Percentiles rank a stretch among this genome's conserved stretches.
These are phyloP conservation scores for Urosaurus nigricauda DNA, from an alignment of 2,797 vertebrate genomes.

Conservation along the genomic window DNA sequence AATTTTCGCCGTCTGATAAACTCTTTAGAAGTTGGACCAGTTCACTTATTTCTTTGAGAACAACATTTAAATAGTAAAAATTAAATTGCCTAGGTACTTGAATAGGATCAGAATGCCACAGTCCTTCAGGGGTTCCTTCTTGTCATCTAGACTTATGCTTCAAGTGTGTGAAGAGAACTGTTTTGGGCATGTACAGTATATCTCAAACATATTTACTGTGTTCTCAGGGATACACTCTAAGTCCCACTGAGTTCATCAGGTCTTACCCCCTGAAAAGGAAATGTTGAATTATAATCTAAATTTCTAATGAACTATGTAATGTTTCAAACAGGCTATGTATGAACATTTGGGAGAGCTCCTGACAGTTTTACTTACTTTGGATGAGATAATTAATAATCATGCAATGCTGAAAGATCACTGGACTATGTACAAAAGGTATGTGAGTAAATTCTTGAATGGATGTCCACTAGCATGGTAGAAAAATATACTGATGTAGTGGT, in stretches of 20 bases:
- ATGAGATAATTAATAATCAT: slow-evolving; percentile 98
- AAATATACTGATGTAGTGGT: neutral
- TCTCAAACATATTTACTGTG: neutral
- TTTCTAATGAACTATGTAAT: slow-evolving; percentile 57
- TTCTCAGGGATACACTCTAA: neutral
- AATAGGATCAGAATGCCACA: neutral
- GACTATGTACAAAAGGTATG: slow-evolving; percentile 99
- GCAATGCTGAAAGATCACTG: slow-evolving; percentile 94
- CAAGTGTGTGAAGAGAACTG: neutral
- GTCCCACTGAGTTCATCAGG: neutral
- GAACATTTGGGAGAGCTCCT: slow-evolving; percentile 96
- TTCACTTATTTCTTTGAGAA: neutral
- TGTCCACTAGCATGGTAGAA: neutral
- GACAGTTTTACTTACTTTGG: slow-evolving; percentile 91
- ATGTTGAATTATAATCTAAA: slow-evolving; percentile 20
- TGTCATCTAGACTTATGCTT: too few relatives aligned
- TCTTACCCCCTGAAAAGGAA: neutral
- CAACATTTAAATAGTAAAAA: neutral
- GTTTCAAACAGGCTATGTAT: slow-evolving; percentile 87
- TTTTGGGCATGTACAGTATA: rapidly evolving
- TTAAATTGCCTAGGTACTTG: neutral
- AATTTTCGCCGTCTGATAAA: too few relatives aligned
- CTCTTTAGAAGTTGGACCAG: neutral
- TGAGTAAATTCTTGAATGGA: slow-evolving; percentile 38
- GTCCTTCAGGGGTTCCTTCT: neutral